These are phyloP conservation scores for Rhagium mordax DNA, from an alignment of 2,888 invertebrate species.

Conservation along the genomic window DNA sequence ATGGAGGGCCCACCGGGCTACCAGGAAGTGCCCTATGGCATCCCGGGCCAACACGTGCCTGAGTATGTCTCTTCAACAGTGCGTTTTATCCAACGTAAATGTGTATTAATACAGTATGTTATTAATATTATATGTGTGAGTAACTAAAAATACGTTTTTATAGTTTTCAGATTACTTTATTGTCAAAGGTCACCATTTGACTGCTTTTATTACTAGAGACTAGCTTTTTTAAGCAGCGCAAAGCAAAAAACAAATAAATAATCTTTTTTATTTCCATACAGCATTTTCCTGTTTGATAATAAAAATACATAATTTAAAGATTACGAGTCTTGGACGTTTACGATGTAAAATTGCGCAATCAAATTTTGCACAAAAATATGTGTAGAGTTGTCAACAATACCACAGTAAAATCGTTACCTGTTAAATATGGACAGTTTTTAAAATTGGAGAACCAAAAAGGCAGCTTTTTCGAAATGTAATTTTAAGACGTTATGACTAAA, in stretches of 20 bases:
- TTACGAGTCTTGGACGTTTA: not conserved
- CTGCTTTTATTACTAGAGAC: not conserved
- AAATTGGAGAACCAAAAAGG: too few species aligned
- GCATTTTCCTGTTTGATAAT: not conserved
- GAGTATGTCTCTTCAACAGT: too few species aligned
- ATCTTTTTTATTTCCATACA: not conserved
- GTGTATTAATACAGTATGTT: not conserved
- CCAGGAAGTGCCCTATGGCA: too few species aligned
- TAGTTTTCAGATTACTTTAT: conserved; percentile 11
- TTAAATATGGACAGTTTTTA: too few species aligned
- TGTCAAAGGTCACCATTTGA: not conserved
- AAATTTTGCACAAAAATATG: not conserved
- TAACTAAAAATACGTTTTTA: not conserved
- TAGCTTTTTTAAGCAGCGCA: not conserved
- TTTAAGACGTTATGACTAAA: too few species aligned
- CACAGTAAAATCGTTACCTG: too few species aligned
- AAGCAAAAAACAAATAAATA: conserved; percentile 7
- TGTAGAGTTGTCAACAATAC: too few species aligned
- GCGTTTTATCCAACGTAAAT: not conserved
- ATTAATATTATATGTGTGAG: not conserved
- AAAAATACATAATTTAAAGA: not conserved
- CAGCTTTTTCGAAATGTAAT: too few species aligned
- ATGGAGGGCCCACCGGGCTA: too few species aligned
- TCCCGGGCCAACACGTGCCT: too few species aligned
- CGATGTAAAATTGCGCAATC: not conserved